Percentiles rank a stretch among this genome's conserved stretches.
Conservation (phyloP, 1,140 invertebrate genomes). For the Rhopalosiphum maidis region DNA sequence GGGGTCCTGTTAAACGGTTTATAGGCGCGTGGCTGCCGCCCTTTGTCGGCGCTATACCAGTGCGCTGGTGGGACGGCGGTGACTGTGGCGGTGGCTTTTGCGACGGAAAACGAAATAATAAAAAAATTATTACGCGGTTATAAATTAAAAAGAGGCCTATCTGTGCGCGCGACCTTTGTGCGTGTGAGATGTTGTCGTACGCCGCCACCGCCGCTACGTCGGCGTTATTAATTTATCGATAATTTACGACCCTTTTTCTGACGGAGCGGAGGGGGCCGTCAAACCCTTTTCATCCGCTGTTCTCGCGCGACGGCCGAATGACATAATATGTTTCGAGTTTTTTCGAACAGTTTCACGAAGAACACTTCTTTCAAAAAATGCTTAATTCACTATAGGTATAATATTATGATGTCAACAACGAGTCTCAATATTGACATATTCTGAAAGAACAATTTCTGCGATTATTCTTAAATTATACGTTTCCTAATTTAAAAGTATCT, state of each 20-base stretch:
- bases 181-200: neutral
- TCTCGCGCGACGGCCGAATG: neutral
- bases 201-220: neutral
- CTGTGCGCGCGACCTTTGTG: neutral
- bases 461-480: too few relatives aligned
- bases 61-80: neutral
- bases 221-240: conserved; percentile 47
- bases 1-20: conserved; percentile 57
- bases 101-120: conserved; percentile 2
- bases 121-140: conserved; percentile 42
- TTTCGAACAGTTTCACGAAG: neutral
- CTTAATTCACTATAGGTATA: neutral
- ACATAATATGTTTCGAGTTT: neutral
- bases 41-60: conserved; percentile 11
- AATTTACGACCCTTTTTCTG: conserved; percentile 45
- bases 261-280: neutral
- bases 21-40: conserved; percentile 52
- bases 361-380: neutral
- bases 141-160: conserved; percentile 46
- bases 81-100: neutral
- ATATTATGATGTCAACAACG: neutral
- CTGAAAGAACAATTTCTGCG: too few relatives aligned
- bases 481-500: too few relatives aligned
- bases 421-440: neutral
- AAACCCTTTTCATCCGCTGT: neutral